phyloP scores from a whole-genome alignment of 2,797 vertebrate species.

The Sus cebifrons region DNA sequence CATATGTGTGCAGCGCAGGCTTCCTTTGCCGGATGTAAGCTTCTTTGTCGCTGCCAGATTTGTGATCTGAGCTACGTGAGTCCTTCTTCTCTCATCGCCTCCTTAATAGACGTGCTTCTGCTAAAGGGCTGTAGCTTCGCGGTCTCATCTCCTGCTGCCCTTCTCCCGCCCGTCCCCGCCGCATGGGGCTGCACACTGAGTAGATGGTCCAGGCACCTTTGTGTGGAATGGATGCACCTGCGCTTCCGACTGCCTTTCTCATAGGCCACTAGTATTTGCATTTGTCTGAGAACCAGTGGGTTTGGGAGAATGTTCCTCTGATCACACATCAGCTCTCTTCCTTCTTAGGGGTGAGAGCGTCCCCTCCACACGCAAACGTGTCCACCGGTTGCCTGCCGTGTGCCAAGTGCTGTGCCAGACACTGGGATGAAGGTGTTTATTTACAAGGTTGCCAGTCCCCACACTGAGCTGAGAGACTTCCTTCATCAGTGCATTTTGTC shows the following conservation, averaged over 20 bases:
- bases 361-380: accelerated
- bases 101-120: accelerated
- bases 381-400: accelerated
- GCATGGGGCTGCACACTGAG: accelerated
- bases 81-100: background rate
- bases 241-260: accelerated
- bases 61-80: background rate
- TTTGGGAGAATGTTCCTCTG: background rate
- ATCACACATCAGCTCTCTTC: background rate
- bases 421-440: accelerated
- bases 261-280: accelerated
- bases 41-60: background rate
- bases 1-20: accelerated
- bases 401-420: accelerated
- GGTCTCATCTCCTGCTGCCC: accelerated
- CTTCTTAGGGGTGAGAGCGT: background rate
- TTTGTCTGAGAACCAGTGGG: too few relatives aligned
- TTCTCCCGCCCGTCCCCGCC: accelerated
- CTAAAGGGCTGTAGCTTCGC: accelerated
- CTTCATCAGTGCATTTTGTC: background rate
- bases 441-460: background rate
- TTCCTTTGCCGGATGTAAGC: accelerated
- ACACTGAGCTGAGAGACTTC: background rate
- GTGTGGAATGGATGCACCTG: accelerated
- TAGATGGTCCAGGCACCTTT: accelerated